These are phyloP conservation scores for Folsomia candida DNA, from an alignment of 2,888 invertebrate species.

Conservation along the genomic window DNA sequence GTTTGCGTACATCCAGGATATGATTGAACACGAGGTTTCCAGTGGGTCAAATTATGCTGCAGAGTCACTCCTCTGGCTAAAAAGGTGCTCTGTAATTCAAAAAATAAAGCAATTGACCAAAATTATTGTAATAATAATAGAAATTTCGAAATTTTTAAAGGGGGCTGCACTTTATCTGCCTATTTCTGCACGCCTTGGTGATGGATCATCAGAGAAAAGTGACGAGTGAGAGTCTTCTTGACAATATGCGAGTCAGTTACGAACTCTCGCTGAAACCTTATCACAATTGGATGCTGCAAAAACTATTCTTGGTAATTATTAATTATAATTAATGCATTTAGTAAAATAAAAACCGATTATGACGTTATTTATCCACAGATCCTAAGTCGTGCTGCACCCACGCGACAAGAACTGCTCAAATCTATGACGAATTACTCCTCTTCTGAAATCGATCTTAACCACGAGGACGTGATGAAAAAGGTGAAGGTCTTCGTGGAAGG, in stretches of 20 bases:
- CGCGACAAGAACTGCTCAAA: not conserved
- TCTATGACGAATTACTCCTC: not conserved
- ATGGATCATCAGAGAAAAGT: not conserved
- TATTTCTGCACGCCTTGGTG: not conserved
- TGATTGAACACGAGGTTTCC: not conserved
- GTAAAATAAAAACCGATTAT: not conserved
- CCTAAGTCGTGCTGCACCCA: slow-evolving; percentile 5
- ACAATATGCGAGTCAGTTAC: slow-evolving; percentile 2
- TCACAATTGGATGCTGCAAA: slow-evolving; percentile 13
- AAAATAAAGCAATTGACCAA: not conserved
- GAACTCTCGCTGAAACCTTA: not conserved
- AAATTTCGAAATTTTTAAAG: not conserved
- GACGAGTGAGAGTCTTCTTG: not conserved
- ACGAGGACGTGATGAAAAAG: not conserved
- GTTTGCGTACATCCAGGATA: slow-evolving; percentile 9
- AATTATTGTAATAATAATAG: not conserved
- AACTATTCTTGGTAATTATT: slow-evolving; percentile 2
- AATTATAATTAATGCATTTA: not conserved
- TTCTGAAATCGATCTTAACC: not conserved
- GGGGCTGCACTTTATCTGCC: slow-evolving; percentile 12
- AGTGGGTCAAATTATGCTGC: not conserved
- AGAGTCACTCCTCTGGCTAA: slow-evolving; percentile 3
- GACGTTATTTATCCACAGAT: too few species aligned
- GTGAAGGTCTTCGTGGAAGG: not conserved
- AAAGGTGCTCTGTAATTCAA: slow-evolving; percentile 3